Evolutionary conservation across 2,113 vertebrate species (phyloP).

Genomic region (Columba janthina): DNA sequence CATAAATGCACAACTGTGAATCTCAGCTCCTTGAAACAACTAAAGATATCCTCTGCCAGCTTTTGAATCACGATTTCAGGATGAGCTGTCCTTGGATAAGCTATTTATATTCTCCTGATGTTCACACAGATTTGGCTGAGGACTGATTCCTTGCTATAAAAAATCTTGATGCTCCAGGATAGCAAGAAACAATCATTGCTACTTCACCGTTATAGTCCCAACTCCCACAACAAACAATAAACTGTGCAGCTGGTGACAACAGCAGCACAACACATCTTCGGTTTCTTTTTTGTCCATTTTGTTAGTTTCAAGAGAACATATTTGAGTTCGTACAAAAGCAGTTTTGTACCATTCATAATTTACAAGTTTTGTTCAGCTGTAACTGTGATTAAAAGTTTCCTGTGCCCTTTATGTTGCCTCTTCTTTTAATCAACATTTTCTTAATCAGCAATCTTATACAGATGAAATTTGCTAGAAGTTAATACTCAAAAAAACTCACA

Average conservation of each 20-base stretch:
- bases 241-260: slow-evolving; percentile 11
- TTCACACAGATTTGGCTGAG: not conserved
- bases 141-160: not conserved
- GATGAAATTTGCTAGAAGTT: not conserved
- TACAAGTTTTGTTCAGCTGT: not conserved
- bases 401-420: not conserved
- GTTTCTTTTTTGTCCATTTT: not conserved
- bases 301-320: not conserved
- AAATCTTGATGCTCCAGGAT: not conserved
- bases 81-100: not conserved
- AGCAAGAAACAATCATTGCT: not conserved
- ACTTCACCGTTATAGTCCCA: not conserved
- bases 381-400: not conserved
- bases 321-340: slow-evolving; percentile 4
- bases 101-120: not conserved
- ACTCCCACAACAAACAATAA: slow-evolving; percentile 3
- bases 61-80: not conserved
- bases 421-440: not conserved
- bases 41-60: not conserved
- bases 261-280: not conserved
- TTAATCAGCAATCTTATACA: not conserved
- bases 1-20: not conserved
- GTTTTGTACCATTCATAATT: not conserved
- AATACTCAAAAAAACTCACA: not conserved
- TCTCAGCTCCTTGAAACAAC: not conserved